phyloP scores from a whole-genome alignment of 2,113 vertebrate genomes.

The Archilochus colubris region DNA sequence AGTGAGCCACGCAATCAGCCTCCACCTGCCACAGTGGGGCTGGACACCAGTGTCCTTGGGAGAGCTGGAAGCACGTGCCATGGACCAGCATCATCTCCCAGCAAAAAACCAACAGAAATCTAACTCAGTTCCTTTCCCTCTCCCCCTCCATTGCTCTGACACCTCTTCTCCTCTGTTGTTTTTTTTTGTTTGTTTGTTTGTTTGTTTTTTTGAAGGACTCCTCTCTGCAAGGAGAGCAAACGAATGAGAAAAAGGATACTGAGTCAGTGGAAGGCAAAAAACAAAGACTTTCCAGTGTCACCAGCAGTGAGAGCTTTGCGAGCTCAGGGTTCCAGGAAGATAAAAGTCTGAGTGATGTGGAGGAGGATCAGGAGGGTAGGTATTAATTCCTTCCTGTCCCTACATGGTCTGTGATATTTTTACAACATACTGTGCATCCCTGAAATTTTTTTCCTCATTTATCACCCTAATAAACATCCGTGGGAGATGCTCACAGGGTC shows the following conservation, averaged over 20 bases:
- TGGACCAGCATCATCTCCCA: rapidly evolving
- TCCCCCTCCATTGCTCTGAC: not conserved
- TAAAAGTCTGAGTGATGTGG: slow-evolving; percentile 77
- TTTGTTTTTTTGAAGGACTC: slow-evolving; percentile 68
- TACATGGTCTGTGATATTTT: slow-evolving; percentile 72
- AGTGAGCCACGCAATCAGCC: not conserved
- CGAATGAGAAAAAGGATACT: slow-evolving; percentile 62
- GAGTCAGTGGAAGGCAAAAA: slow-evolving; percentile 58
- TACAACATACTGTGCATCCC: slow-evolving; percentile 74
- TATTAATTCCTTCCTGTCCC: slow-evolving; percentile 79
- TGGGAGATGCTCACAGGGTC: slow-evolving; percentile 72
- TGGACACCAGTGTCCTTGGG: rapidly evolving
- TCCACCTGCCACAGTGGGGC: rapidly evolving
- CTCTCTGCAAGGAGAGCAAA: slow-evolving; percentile 56
- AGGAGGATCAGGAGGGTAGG: slow-evolving; percentile 83
- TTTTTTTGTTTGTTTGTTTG: too few relatives aligned
- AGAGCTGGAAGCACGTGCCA: rapidly evolving
- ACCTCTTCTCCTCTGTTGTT: not conserved
- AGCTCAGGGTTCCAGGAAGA: slow-evolving; percentile 84
- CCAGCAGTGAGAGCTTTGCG: slow-evolving; percentile 74
- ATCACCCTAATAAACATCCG: slow-evolving; percentile 83
- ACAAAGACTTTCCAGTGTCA: slow-evolving; percentile 71
- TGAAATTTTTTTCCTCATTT: slow-evolving; percentile 79
- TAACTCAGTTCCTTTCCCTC: not conserved
- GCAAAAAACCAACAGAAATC: not conserved